Conservation (phyloP, 2,797 vertebrate species). For the Enteromius fasciolatus region DNA sequence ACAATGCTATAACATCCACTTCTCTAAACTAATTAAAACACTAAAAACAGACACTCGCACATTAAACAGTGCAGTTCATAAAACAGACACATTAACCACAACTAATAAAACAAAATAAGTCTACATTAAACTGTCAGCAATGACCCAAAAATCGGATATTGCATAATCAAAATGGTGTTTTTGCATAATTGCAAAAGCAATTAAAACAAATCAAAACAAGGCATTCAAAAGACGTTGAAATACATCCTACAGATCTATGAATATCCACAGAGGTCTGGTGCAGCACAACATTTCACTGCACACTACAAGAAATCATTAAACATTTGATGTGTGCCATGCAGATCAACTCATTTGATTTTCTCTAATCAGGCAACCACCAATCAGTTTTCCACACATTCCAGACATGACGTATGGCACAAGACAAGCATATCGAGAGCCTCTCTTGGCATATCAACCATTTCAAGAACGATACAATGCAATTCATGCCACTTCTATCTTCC, state of each 20-base stretch:
- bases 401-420: slow-evolving; percentile 41
- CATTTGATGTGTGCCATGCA: slow-evolving; percentile 20
- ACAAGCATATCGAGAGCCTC: slow-evolving; percentile 50
- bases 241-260: background rate
- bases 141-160: slow-evolving; percentile 17
- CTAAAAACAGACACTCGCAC: slow-evolving; percentile 24
- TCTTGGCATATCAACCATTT: slow-evolving; percentile 47
- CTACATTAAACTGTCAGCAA: background rate
- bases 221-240: slow-evolving; percentile 9
- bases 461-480: background rate
- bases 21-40: slow-evolving; percentile 9
- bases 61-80: background rate
- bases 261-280: background rate
- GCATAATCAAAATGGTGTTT: slow-evolving; percentile 18
- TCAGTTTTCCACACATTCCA: slow-evolving; percentile 44
- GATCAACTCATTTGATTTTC: background rate
- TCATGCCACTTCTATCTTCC: slow-evolving; percentile 13
- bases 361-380: slow-evolving; percentile 14
- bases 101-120: slow-evolving; percentile 2
- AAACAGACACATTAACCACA: slow-evolving; percentile 4
- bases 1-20: background rate
- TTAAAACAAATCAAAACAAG: slow-evolving; percentile 26
- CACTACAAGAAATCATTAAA: slow-evolving; percentile 2
- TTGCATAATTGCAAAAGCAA: slow-evolving; percentile 36
- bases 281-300: background rate